Conservation (phyloP, 2,113 vertebrate species). For the Archocentrus centrarchus region DNA sequence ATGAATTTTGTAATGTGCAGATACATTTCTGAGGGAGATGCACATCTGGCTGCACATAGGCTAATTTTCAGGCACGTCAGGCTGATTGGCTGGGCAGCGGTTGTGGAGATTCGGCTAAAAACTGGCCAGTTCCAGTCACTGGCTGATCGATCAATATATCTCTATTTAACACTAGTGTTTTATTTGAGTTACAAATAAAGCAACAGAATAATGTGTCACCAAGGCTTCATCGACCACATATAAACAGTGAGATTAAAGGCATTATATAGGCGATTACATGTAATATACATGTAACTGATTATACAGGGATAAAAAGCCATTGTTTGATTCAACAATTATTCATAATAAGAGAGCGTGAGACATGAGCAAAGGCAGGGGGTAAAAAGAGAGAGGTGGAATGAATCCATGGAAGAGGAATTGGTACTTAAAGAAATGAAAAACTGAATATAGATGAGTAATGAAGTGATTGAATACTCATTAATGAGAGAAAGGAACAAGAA, state of each 20-base stretch:
- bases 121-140: background rate
- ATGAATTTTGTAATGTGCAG: background rate
- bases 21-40: background rate
- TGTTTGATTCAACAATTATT: conserved; percentile 32
- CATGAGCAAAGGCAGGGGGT: background rate
- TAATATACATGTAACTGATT: conserved; percentile 29
- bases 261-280: background rate
- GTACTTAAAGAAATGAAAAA: conserved; percentile 72
- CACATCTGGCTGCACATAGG: background rate
- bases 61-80: background rate
- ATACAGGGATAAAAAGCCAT: conserved; percentile 15
- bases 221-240: background rate
- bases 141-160: background rate
- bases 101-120: background rate
- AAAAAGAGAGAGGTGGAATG: conserved; percentile 34
- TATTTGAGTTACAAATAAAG: background rate
- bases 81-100: too few relatives aligned
- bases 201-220: background rate
- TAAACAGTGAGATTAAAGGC: conserved; percentile 3
- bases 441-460: conserved; percentile 66
- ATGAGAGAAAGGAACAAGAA: conserved; percentile 44
- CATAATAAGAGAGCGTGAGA: background rate
- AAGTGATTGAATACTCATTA: conserved; percentile 57
- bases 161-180: conserved; percentile 2
- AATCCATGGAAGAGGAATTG: conserved; percentile 46